Base-by-base conservation (phyloP, 2,797 vertebrate genomes). In the Ateles fusciceps region DNA sequence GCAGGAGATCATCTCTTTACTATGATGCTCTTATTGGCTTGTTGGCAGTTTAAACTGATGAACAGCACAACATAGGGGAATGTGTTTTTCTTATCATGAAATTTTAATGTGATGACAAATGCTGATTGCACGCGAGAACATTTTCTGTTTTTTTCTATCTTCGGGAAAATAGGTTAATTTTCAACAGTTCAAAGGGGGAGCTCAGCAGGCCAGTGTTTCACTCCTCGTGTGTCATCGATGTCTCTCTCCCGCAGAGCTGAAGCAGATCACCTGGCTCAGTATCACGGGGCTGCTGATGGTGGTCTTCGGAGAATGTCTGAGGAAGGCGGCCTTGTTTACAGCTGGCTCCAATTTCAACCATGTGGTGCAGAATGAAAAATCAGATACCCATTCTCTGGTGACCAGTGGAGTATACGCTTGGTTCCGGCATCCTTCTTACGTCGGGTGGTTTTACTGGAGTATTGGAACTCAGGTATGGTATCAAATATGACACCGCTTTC, bases 361-460 rank as follows among this genome's bases (percentile, higher is more conserved):
- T 87, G 99, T 99, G 1, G 99, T 99, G 17, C 99, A 99, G 99
- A 99, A 99, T 0, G 99, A 99, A 96, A 99, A 99, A 84, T 99
- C 99, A 4, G 99, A 99, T 24, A 99, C 99, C 72, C 99, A 99
- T 14, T 99, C 99, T 33, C 98, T 99, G 98, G 99, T 99, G 98
- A 99, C 99, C 1, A 98, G 97, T 0, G 99, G 99, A 0, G 99
- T 99, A 33, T 99, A 99, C 0, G 98, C 99, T 52, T 99, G 99
- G 99, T 99, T 99, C 98, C 99, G 99, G 96, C 99, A 99, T 97
- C 99, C 99, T 0, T 99, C 99, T 1, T 99, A 99, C 0, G 99
- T 99, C 84, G 99, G 85, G n/a, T 99, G 99, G 99, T 99, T 99
- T 98, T 99, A 99, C 99, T 99, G 99, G 99, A 99, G 99, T 98